Percentiles rank a stretch among this genome's conserved stretches.
phyloP scores from a whole-genome alignment of 2,888 invertebrate species.

The Melipona bicolor region DNA sequence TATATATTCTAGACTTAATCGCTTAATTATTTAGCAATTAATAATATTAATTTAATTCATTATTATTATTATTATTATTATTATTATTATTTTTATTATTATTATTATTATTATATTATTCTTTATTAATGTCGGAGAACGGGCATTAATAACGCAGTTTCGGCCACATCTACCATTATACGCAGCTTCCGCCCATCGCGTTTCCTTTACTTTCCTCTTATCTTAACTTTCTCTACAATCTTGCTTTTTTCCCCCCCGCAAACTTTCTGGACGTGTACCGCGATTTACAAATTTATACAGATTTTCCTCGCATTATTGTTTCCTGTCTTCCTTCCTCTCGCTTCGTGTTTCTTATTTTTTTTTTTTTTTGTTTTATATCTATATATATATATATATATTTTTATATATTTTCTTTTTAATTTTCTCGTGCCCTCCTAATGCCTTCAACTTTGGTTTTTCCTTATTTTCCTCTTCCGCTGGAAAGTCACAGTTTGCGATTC shows the following conservation, averaged over 20 bases:
- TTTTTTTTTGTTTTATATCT: not conserved
- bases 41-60: constrained; percentile 82
- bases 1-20: constrained; percentile 79
- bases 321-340: not conserved
- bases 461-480: not conserved
- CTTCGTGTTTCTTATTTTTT: not conserved
- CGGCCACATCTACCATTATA: constrained; percentile 72
- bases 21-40: constrained; percentile 82
- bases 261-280: constrained; percentile 57
- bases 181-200: constrained; percentile 56
- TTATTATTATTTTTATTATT: constrained; percentile 79
- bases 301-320: not conserved
- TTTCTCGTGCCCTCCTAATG: not conserved
- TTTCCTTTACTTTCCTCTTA: constrained; percentile 49
- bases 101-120: constrained; percentile 77
- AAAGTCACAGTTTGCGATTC: constrained; percentile 34
- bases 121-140: constrained; percentile 83
- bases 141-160: constrained; percentile 82
- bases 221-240: constrained; percentile 46
- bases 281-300: constrained; percentile 49
- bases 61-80: constrained; percentile 77
- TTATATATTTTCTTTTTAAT: not conserved
- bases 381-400: not conserved
- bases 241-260: constrained; percentile 42
- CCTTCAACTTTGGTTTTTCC: constrained; percentile 10